Evolutionary conservation across 2,888 invertebrate genomes (phyloP), one percentile per base, ranked within the genome.

Genomic region (Penaeus monodon): DNA sequence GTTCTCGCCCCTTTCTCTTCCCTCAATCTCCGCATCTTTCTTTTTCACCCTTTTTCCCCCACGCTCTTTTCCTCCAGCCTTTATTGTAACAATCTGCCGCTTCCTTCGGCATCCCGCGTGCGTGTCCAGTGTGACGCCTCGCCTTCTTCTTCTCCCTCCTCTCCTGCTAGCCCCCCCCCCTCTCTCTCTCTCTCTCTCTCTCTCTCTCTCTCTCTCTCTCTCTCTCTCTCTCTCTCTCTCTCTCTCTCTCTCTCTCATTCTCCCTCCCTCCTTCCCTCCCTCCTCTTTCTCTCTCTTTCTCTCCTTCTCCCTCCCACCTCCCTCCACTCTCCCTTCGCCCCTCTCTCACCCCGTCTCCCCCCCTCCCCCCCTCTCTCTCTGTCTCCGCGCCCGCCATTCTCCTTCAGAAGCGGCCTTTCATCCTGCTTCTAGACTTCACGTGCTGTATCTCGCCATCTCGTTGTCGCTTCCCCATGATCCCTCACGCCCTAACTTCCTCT

Each of bases 121-220:
- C 57, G 17, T 57, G 57, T 57, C 17, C 57, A 17, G 57, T 57
- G 10, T 57, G 57, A 17, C 17, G 57, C 17, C 79, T 65, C 33
- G 64, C 64, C 33, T 70, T 22, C 70, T 24, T 22, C 3, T n/a
- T 70, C 70, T 70, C 24, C 22, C 70, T 70, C 70, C 29, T 29
- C 2, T 20, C 29, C 70, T 70, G 27, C 29, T 29, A 8, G 27
- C 29, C 0, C 17, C 20, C 12, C 66, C 17, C 68, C 17, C 68
- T 68, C 14, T n/a, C 33, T 64, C 64, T 49, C 80, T 64, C 80
- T 80, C 80, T 27, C 80, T 63, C 63, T 64, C 80, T 80, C 80
- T 64, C 57, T 57, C 65, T 80, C 57, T 29, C 80, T 80, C 63
- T 63, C 64, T 57, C 65, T 80, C 80, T 80, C 65, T 80, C 80